Conservation (phyloP, 1,140 invertebrate genomes). For the Aphelenchoides avenae region DNA sequence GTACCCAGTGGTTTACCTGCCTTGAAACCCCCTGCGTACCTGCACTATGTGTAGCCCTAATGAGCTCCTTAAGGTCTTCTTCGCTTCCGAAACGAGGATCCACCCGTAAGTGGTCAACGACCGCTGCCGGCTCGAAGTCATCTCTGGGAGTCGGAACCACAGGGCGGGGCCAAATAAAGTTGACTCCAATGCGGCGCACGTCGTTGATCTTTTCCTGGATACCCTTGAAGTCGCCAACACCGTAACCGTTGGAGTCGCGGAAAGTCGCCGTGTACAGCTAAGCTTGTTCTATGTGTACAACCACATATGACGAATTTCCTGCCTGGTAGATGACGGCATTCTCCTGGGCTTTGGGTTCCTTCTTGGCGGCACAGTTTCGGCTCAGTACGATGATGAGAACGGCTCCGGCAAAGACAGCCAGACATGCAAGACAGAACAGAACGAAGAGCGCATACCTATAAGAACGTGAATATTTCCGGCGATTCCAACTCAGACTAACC, state of each 20-base stretch:
- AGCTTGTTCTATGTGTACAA: slow-evolving; percentile 14
- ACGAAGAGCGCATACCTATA: slow-evolving; percentile 43
- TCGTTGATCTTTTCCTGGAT: slow-evolving; percentile 53
- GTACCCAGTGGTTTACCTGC: too few relatives aligned
- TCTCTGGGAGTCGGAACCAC: slow-evolving; percentile 45
- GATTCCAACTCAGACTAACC: slow-evolving; percentile 20
- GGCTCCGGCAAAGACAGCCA: slow-evolving; percentile 55
- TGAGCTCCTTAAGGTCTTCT: slow-evolving; percentile 46
- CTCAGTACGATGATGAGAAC: slow-evolving; percentile 56
- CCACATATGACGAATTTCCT: too few relatives aligned
- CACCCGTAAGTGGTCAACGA: slow-evolving; percentile 36
- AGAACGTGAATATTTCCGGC: slow-evolving; percentile 7
- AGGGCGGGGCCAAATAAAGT: slow-evolving; percentile 48
- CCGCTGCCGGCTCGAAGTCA: slow-evolving; percentile 32
- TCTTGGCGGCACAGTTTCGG: slow-evolving; percentile 55
- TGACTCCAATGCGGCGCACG: slow-evolving; percentile 48
- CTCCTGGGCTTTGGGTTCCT: slow-evolving; percentile 42
- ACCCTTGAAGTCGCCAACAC: slow-evolving; percentile 50
- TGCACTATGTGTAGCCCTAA: slow-evolving; percentile 43
- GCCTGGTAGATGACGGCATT: slow-evolving; percentile 51
- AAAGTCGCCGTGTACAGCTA: slow-evolving; percentile 47
- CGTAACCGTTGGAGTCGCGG: slow-evolving; percentile 39
- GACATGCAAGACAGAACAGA: slow-evolving; percentile 56
- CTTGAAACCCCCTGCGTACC: background rate
- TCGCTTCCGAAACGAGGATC: slow-evolving; percentile 46